Evolutionary conservation across 2,888 invertebrate genomes (phyloP), one percentile per base, ranked within the genome.

Genomic region (Cabera pusaria): DNA sequence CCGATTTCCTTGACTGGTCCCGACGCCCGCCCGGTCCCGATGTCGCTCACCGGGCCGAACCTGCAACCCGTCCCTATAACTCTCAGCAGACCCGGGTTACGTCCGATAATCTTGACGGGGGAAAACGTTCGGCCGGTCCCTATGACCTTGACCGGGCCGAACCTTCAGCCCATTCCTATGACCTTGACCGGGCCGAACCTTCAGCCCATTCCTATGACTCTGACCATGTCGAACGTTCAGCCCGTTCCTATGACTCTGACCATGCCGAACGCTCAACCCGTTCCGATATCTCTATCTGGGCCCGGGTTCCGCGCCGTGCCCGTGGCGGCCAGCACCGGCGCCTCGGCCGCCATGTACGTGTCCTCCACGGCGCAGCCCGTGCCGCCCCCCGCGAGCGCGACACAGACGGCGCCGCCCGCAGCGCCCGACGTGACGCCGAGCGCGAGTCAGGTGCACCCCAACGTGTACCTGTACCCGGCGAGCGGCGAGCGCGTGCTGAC

Each of bases 11-110:
- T 38, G 9, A 20, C 27, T 8, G 41, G 37, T 0, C 34, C 37
- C 3, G 25, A 19, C 32, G 27, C 38, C 6, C 37, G 20, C 4
- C 43, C 40, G 5, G 40, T 41, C 0, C 36, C 42, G 6, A 28
- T 34, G 3, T 37, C 44, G 8, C 21, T 39, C n/a, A 26, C 42
- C 19, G 36, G 33, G 1, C 33, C 42, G 3, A 25, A 17, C 7
- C 19, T 20, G 6, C 37, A 25, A 1, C 44, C 44, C 10, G 36
- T 42, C 2, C 49, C 48, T 1, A 25, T 51, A 11, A 48, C 50
- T 0, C 21, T 51, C 1, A 11, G 29, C 6, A 47, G 47, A 1
- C 50, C 50, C 16, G 33, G 37, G 6, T 36, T 34, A 16, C 38
- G 36, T 3, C 37, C 50, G n/a, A 26, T 49, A 26, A 42, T 44